Base-by-base conservation (phyloP, 2,797 vertebrate genomes). In the Hippoglossus hippoglossus region DNA sequence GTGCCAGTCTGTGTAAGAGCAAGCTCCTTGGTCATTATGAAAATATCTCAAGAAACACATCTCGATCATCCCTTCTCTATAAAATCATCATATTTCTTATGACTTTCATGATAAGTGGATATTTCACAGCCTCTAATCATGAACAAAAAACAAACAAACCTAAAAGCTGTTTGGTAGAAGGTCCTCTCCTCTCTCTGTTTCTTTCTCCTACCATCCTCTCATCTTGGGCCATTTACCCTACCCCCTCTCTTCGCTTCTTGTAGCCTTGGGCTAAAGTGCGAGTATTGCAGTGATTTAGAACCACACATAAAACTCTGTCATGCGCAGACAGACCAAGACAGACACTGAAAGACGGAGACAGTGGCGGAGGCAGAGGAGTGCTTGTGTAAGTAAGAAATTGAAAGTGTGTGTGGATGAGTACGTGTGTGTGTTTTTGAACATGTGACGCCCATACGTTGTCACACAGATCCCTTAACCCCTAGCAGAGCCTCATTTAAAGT, bases 201-300 rank as follows among this genome's bases (percentile, higher is more conserved):
- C 57, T 54, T 50, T 71, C 28, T 46, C 47, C 54, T 62, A 16
- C 59, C 46, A 7, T n/a, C 39, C 58, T 72, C 77, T 83, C 73
- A 84, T 84, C 65, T 52, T 46, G 44, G 46, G 34, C 54, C 65
- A 73, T 81, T 80, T 82, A 67, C 51, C 71, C 62, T 46, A 49
- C 63, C 59, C 52, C 41, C 67, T 62, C 67, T 36, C 34, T 25
- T 54, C 28, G 24, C 62, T 55, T 61, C 68, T 46, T 77, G 58
- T 86, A 77, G 77, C 87, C 81, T 86, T 84, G 83, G 63, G 77
- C 73, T 81, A 80, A 87, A 85, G 65, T 81, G 79, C 80, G 67
- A 80, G 77, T 58, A 83, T 60, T 76, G 80, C 63, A 15, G 71
- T 79, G 87, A 89, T 89, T 87, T 89, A 88, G 72, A 86, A 68